These are phyloP conservation scores for Hylaea fasciaria DNA, from an alignment of 2,888 invertebrate species.

Conservation along the genomic window DNA sequence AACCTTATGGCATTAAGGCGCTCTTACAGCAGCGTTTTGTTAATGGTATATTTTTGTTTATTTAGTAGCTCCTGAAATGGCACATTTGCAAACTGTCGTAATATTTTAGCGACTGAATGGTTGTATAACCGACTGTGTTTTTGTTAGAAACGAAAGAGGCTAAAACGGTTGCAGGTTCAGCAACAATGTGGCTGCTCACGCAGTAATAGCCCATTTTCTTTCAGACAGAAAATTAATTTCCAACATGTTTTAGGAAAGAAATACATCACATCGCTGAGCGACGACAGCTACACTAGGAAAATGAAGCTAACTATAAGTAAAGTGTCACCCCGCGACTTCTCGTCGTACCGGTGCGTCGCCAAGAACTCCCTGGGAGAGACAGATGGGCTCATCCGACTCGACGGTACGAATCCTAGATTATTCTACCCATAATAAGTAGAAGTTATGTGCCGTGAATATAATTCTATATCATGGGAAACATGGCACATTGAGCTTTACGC, in stretches of 20 bases:
- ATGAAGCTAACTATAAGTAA: conserved; percentile 96
- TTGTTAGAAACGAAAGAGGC: too few species aligned
- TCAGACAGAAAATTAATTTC: too few species aligned
- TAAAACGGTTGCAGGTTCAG: too few species aligned
- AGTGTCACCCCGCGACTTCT: conserved; percentile 91
- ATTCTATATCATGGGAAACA: conserved; percentile 37
- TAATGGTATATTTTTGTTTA: too few species aligned
- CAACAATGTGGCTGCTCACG: too few species aligned
- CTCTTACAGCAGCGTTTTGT: too few species aligned
- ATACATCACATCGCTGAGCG: conserved; percentile 92
- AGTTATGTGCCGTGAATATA: conserved; percentile 36
- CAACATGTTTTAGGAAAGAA: conserved; percentile 88
- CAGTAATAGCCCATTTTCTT: too few species aligned
- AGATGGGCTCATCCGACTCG: conserved; percentile 94
- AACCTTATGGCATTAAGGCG: too few species aligned
- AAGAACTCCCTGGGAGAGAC: conserved; percentile 96
- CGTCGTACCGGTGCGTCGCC: conserved; percentile 95
- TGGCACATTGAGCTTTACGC: conserved; percentile 39
- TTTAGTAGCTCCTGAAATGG: too few species aligned
- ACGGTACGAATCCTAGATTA: conserved; percentile 86
- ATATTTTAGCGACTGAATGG: too few species aligned
- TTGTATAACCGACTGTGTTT: too few species aligned
- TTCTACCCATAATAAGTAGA: conserved; percentile 45
- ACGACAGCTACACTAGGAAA: conserved; percentile 94
- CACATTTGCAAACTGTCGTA: too few species aligned